These are phyloP conservation scores for Charanyca ferruginea DNA, from an alignment of 2,888 invertebrate species.

Conservation along the genomic window DNA sequence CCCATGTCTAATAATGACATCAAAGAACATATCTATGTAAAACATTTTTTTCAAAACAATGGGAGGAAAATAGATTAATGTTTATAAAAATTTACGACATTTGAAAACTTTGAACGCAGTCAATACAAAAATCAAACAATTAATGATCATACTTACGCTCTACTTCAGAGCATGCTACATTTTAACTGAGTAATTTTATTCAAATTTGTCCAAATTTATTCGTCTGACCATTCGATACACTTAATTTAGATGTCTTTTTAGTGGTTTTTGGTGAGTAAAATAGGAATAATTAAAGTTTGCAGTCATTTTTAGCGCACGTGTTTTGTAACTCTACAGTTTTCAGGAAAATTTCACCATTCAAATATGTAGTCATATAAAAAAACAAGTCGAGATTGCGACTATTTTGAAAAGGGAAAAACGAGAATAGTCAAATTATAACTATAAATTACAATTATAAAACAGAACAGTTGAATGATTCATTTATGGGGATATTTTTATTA, in stretches of 20 bases:
- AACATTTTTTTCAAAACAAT: neutral
- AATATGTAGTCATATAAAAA: too few relatives aligned
- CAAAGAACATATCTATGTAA: too few relatives aligned
- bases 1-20: neutral
- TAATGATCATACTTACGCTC: too few relatives aligned
- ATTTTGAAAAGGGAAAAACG: too few relatives aligned
- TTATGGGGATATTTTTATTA: too few relatives aligned
- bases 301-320: neutral
- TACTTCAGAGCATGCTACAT: conserved; percentile 4
- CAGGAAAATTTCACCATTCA: neutral
- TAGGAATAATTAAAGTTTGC: neutral
- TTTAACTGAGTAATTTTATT: conserved; percentile 11
- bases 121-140: too few relatives aligned
- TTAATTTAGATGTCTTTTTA: conserved; percentile 3
- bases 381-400: too few relatives aligned
- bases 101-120: too few relatives aligned
- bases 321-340: too few relatives aligned
- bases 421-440: too few relatives aligned
- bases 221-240: conserved; percentile 1
- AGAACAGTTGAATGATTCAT: too few relatives aligned
- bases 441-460: too few relatives aligned
- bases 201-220: conserved; percentile 7
- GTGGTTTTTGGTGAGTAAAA: neutral
- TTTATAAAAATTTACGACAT: neutral
- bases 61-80: neutral